Evolutionary conservation across 2,888 invertebrate species (phyloP), one percentile per base, ranked within the genome.

Genomic region (Orthosia incerta): DNA sequence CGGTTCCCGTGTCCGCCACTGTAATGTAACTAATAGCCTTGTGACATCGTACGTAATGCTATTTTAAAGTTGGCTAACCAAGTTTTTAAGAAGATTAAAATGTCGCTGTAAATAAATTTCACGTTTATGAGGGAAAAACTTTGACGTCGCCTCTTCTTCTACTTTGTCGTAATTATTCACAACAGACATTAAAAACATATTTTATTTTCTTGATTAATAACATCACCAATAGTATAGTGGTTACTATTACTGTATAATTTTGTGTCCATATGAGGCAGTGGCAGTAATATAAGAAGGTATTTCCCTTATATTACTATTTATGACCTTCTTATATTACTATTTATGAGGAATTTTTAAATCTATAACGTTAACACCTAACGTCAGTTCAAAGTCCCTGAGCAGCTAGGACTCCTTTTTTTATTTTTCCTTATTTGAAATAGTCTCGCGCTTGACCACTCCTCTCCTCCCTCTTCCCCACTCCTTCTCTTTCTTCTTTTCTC

Each of bases 1-100:
- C 92, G 92, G 92, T 94, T 93, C 90, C 89, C 93, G 91, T 93
- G 94, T 93, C 91, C 91, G 90, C 91, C 88, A 86, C 86, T 90
- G 92, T 93, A 93, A 91, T 91, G 89, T 88, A 87, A 89, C 89
- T 91, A 93, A 93, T 91, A 90, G 91, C 75, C 26, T 31, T 45
- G 85, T 86, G 86, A 85, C 86, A 85, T 71, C 64, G 78, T 73
- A 67, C 73, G 71, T 84, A 86, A 82, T 82, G 74, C 68, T 63
- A 57, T 78, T 80, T 80, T 85, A 73, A 83, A 81, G 78, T 81
- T 57, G 53, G 67, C 72, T 66, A 31, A 64, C 63, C 69, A 81
- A 79, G 71, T 61, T 79, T 83, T 79, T 67, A 73, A 68, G 71
- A 63, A 71, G 57, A 63, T 82, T 75, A 82, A 81, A 83, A 72